These are phyloP conservation scores for Cladopsammia gracilis DNA, from an alignment of 64 coral and sea anemone genomes.

Conservation along the genomic window DNA sequence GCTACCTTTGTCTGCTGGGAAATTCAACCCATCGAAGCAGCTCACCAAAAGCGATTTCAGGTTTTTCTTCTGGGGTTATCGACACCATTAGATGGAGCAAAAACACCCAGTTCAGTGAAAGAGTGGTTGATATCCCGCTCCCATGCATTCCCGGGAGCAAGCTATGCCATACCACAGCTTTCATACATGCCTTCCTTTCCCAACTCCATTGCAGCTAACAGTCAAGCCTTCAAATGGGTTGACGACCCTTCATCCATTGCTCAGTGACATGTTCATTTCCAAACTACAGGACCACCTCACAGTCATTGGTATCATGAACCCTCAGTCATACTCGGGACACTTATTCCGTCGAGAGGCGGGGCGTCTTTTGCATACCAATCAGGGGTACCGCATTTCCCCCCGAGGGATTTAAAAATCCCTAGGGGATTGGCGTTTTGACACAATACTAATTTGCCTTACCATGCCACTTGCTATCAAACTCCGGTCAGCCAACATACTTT, in stretches of 20 bases:
- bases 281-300: neutral
- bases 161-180: constrained; percentile 19
- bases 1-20: constrained; percentile 18
- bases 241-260: neutral
- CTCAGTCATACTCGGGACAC: neutral
- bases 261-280: neutral
- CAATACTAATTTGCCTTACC: neutral
- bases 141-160: constrained; percentile 39
- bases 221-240: neutral
- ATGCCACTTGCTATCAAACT: neutral
- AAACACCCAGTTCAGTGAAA: constrained; percentile 39
- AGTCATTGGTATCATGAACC: neutral
- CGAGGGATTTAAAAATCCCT: neutral
- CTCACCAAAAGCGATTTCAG: constrained; percentile 37
- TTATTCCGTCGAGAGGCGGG: neutral
- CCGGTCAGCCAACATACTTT: neutral
- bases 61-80: constrained; percentile 13
- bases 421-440: neutral
- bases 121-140: constrained; percentile 35
- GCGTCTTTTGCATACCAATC: constrained; percentile 6
- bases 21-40: constrained; percentile 41
- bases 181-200: neutral
- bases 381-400: too few species aligned
- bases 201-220: neutral
- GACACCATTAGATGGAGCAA: constrained; percentile 50